Evolutionary conservation across 2,888 invertebrate species (phyloP).

Genomic region (Drosophila tripunctata): DNA sequence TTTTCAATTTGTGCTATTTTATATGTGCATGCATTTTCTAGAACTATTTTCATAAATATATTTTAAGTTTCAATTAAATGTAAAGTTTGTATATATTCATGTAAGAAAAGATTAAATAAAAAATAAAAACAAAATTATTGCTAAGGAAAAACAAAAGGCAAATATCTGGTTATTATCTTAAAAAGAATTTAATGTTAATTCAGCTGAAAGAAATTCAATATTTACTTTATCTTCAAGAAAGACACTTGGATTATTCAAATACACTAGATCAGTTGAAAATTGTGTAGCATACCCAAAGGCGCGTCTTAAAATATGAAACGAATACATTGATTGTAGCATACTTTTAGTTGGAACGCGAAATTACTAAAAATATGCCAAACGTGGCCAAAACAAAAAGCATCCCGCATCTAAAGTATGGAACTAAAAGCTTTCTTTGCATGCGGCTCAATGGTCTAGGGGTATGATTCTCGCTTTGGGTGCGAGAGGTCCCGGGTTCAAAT

Average conservation of each 20-base stretch:
- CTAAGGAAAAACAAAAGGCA: conserved; percentile 9
- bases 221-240: no score
- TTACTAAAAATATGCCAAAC: conserved; percentile 44
- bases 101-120: conserved; percentile 34
- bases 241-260: no score
- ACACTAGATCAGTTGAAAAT: no score
- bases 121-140: conserved; percentile 42
- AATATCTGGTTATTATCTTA: neutral
- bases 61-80: conserved; percentile 22
- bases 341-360: conserved; percentile 38
- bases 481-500: conserved; percentile 84
- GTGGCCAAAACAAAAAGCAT: conserved; percentile 38
- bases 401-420: neutral
- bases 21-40: conserved; percentile 19
- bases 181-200: no score
- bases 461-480: conserved; percentile 84
- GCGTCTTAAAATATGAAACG: neutral
- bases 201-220: no score
- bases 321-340: conserved; percentile 30
- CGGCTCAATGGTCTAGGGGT: conserved; percentile 84
- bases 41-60: conserved; percentile 13
- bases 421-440: conserved; percentile 35
- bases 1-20: conserved; percentile 16
- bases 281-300: conserved; percentile 35
- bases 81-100: conserved; percentile 34